Evolutionary conservation across 2,797 vertebrate genomes (phyloP).

Genomic region (Catamblyrhynchus diadema): DNA sequence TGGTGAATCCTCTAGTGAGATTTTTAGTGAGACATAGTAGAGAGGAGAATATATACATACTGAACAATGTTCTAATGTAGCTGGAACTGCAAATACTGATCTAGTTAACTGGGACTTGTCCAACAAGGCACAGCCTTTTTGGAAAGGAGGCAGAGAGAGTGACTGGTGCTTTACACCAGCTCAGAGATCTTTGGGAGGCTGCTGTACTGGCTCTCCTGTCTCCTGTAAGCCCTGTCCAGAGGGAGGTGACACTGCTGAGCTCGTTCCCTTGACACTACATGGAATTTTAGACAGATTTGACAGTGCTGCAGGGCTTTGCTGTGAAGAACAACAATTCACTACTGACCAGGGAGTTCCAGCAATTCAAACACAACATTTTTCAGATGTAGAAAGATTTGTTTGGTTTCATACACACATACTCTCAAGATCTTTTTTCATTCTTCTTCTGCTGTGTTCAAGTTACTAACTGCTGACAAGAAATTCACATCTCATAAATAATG

Average conservation of each 20-base stretch:
- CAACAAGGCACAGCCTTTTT: background rate
- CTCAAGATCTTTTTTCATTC: constrained; percentile 52
- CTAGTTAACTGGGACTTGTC: background rate
- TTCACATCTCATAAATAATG: constrained; percentile 84
- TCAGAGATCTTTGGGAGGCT: background rate
- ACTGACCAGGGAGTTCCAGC: constrained; percentile 16
- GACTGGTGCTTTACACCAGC: background rate
- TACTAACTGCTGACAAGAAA: constrained; percentile 83
- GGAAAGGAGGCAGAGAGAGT: background rate
- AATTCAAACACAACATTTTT: constrained; percentile 51
- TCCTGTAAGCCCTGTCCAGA: background rate
- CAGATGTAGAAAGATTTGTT: constrained; percentile 47
- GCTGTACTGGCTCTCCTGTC: background rate
- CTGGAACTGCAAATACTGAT: background rate
- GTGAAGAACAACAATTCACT: background rate
- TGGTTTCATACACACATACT: constrained; percentile 22
- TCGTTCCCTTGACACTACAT: background rate
- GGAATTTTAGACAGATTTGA: constrained; percentile 13
- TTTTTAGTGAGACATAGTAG: background rate
- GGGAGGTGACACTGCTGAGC: background rate
- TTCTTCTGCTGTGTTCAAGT: constrained; percentile 61
- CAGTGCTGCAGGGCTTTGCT: constrained; percentile 21
- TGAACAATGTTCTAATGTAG: background rate
- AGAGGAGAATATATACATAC: background rate
- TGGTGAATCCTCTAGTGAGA: background rate